Percentiles rank a stretch among this genome's conserved stretches.
These are phyloP conservation scores for Dioctria linearis DNA, from an alignment of 2,888 invertebrate species.

Conservation along the genomic window DNA sequence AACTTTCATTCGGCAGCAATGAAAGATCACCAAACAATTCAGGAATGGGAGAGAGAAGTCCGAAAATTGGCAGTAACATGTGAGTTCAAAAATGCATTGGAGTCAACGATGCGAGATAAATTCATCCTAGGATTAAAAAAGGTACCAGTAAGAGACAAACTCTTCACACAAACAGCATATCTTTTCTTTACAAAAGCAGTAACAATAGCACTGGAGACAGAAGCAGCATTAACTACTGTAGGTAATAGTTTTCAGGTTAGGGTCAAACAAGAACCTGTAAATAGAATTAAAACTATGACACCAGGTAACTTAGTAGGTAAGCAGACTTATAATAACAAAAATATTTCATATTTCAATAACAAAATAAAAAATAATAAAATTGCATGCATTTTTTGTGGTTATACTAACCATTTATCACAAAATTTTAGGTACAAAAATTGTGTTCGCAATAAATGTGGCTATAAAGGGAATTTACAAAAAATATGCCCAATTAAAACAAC, in stretches of 20 bases:
- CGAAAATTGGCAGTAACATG: constrained; percentile 19
- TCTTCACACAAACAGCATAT: background rate
- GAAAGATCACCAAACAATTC: background rate
- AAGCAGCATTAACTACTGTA: background rate
- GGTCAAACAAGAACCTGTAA: background rate
- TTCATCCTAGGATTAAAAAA: constrained; percentile 6
- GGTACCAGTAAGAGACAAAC: background rate
- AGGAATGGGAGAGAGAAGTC: constrained; percentile 31
- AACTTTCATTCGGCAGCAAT: background rate
- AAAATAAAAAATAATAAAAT: background rate
- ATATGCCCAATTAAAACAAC: background rate
- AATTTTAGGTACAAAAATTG: constrained; percentile 8
- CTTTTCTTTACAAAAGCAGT: background rate
- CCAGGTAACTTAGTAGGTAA: background rate
- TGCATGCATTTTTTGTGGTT: background rate
- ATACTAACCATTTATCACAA: background rate
- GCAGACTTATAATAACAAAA: background rate
- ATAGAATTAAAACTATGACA: background rate
- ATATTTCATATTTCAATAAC: background rate
- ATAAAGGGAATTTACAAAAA: constrained; percentile 26
- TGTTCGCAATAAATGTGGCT: background rate
- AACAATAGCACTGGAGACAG: background rate
- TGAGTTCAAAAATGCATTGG: background rate
- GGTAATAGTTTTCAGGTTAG: background rate
- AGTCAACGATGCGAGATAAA: background rate